These are phyloP conservation scores for Aphelenchoides avenae DNA, from an alignment of 1,140 invertebrate species.

Conservation along the genomic window DNA sequence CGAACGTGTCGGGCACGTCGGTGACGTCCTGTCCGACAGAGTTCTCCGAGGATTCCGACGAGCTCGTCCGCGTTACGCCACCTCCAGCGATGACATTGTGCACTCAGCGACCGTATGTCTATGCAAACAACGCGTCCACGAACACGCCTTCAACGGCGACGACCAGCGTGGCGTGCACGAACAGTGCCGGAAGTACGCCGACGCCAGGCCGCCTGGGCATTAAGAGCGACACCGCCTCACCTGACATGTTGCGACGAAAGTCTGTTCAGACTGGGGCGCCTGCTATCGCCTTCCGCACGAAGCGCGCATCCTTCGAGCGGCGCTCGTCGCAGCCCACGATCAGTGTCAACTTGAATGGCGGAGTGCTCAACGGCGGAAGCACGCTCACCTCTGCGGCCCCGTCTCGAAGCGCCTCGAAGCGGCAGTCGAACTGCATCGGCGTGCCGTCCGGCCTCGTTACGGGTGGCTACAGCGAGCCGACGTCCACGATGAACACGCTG, in stretches of 20 bases:
- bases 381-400: neutral
- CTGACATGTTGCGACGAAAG: constrained; percentile 28
- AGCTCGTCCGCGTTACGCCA: constrained; percentile 11
- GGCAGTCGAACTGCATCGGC: neutral
- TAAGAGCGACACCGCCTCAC: too few species aligned
- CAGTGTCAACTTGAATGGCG: constrained; percentile 15
- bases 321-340: constrained; percentile 30
- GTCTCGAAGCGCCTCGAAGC: neutral
- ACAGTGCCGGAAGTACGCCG: too few species aligned
- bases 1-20: constrained; percentile 48
- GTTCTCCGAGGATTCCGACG: constrained; percentile 29
- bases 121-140: too few species aligned
- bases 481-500: neutral
- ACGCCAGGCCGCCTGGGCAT: too few species aligned
- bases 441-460: neutral
- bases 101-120: too few species aligned
- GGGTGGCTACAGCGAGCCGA: neutral
- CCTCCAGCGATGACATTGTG: neutral
- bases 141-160: too few species aligned
- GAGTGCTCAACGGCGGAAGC: neutral
- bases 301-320: constrained; percentile 26
- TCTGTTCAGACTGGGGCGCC: constrained; percentile 55
- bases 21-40: constrained; percentile 52
- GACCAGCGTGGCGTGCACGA: too few species aligned
- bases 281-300: constrained; percentile 51